Evolutionary conservation across 2,888 invertebrate genomes (phyloP), one percentile per base, ranked within the genome.

Genomic region (Pycnomerus fuliginosus): DNA sequence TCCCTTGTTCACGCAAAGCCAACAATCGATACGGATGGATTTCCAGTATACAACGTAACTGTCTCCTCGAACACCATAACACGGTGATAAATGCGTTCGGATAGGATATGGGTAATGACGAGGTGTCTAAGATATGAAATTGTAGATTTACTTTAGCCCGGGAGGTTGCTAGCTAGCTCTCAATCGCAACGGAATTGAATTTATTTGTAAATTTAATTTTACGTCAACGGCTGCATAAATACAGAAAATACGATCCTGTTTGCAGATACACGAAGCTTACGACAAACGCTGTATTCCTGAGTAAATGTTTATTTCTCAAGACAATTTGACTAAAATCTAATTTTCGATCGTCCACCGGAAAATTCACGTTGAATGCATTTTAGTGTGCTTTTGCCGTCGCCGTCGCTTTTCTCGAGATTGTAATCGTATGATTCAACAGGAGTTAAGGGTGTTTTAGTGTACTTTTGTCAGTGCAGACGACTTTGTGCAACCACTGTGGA

Each of bases 21-120:
- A 44, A 37, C 38, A 44, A 44, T 45, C 45, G 24, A 45, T 39
- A 30, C 35, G 34, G 34, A 39, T 40, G 45, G 45, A 45, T 45
- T 38, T 45, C 27, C 23, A 40, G 40, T 45, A 45, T 35, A 40
- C 24, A 23, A 34, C 34, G 35, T 36, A 46, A 35, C 23, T 41
- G 39, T 44, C 44, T 44, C 39, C 28, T 39, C n/a, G 30, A 39
- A 44, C 36, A 44, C 34, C 33, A 33, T 40, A 47, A 38, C 36
- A 34, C 31, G 25, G 35, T 47, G 42, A 47, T 43, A 38, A 41
- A 47, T 38, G 38, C 34, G 34, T 28, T 38, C 33, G 33, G 23
- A 30, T 20, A 34, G 33, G 35, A 38, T 25, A 11, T 16, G 32
- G 41, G 34, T 47, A 37, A 47, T 47, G 33, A 47, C 37, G 41